Evolutionary conservation across 2,113 vertebrate genomes (phyloP), one percentile per base, ranked within the genome.

Genomic region (Hassar affinis): DNA sequence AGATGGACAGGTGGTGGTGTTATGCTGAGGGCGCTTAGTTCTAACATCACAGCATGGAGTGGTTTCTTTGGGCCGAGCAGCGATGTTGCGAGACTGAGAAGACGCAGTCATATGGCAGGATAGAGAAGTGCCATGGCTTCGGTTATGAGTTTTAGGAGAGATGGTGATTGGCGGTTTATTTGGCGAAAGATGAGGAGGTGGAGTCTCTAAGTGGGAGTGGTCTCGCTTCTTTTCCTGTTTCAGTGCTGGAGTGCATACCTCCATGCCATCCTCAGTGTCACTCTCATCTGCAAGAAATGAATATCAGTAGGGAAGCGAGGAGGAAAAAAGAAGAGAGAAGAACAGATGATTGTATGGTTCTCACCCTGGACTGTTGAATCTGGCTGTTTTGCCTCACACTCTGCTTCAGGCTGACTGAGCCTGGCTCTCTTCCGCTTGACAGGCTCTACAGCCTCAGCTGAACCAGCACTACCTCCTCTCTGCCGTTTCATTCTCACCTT

Each of bases 351-450:
- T 38, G 11, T 15, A 35, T 68, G 18, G 18, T 52, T 80, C 78
- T 52, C 12, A 33, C 69, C 69, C 18, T 74, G 33, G 14, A 8
- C 35, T 51, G 42, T 3, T 86, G 61, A 88, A 64, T 25, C 42
- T 6, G 61, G 9, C 30, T 84, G 62, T 59, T 78, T 47, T 2
- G 62, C 71, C 35, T 52, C 47, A 45, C 10, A 11, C 27, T 57
- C 57, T n/a, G 64, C 33, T 27, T 81, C 74, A 64, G 42, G 22
- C 6, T 66, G 78, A 33, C 20, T 38, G 18, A 87, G 30, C 59
- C 79, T 92, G 77, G 83, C 69, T 59, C 87, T 93, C 89, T 94
- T 90, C 30, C 82, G 75, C 85, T 92, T 87, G 78, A 86, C 81
- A 62, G 87, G 81, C 22, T 85, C 84, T 25, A 84, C 89, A 14